Percentiles rank a stretch among this genome's conserved stretches.
Conservation (phyloP, 2,113 vertebrate species). For the Platycercus adscitus region DNA sequence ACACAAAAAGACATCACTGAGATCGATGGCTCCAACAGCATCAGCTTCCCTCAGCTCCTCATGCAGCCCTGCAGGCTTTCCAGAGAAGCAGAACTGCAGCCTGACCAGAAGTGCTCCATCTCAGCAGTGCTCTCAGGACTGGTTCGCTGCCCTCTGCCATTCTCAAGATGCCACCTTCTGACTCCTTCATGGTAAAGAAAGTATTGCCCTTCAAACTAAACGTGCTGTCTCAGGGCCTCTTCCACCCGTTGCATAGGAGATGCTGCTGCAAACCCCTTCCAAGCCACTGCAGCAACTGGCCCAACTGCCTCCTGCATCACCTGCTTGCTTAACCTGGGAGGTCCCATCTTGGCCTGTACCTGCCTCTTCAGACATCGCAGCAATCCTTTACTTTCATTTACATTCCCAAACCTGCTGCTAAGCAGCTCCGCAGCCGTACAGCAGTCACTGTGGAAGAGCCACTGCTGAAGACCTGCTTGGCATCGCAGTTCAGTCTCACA, state of each 20-base stretch:
- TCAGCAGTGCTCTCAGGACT: not conserved
- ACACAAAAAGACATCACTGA: not conserved
- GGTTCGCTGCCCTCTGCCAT: not conserved
- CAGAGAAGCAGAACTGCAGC: not conserved
- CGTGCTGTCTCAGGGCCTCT: not conserved
- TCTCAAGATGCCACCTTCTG: not conserved
- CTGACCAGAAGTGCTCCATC: not conserved
- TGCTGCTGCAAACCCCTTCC: not conserved
- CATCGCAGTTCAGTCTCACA: accelerated
- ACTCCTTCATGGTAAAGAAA: not conserved
- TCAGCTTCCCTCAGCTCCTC: accelerated
- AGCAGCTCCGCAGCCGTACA: not conserved
- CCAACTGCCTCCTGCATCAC: accelerated
- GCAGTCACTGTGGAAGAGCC: accelerated
- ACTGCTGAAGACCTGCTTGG: accelerated
- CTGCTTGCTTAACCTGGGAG: not conserved
- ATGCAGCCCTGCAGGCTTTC: accelerated
- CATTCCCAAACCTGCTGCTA: not conserved
- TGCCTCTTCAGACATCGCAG: not conserved
- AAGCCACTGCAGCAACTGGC: not conserved
- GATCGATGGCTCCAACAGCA: accelerated
- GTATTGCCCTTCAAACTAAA: not conserved
- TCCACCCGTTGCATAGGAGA: not conserved
- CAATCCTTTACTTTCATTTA: not conserved
- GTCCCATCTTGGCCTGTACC: accelerated